phyloP scores from a whole-genome alignment of 2,888 invertebrate genomes.

The Cosmia pyralina region DNA sequence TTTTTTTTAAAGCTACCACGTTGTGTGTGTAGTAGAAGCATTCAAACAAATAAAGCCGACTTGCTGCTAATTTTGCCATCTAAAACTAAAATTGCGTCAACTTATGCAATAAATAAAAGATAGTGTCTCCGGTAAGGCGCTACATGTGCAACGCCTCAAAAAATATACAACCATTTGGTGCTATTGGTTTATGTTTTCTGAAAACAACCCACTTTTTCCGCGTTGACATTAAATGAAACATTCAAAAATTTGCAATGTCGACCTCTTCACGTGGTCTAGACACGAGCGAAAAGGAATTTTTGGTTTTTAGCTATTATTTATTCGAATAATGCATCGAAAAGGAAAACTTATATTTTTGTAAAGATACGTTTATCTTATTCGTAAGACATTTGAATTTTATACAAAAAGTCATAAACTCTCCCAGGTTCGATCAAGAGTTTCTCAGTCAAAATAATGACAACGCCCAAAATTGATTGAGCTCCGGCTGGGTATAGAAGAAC shows the following conservation, averaged over 20 bases:
- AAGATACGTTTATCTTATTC: background rate
- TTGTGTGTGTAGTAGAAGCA: too few species aligned
- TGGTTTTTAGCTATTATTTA: background rate
- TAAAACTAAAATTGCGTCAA: too few species aligned
- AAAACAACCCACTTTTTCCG: background rate
- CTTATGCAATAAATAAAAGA: too few species aligned
- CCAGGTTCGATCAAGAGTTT: constrained; percentile 73
- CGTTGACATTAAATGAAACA: constrained; percentile 1
- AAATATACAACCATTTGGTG: background rate
- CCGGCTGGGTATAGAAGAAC: constrained; percentile 51
- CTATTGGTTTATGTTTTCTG: background rate
- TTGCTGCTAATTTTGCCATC: too few species aligned
- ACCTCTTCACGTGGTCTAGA: constrained; percentile 8
- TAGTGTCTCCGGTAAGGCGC: too few species aligned
- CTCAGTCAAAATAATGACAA: constrained; percentile 73
- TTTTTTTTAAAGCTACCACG: too few species aligned
- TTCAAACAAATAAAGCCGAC: too few species aligned
- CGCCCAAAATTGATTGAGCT: constrained; percentile 66
- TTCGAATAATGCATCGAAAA: background rate
- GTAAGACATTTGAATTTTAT: constrained; percentile 40
- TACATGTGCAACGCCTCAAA: background rate
- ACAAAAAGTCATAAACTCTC: constrained; percentile 51
- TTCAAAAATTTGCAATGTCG: constrained; percentile 25
- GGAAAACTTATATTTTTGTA: background rate
- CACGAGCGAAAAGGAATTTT: background rate